Percentiles rank a stretch among this genome's conserved stretches.
phyloP scores from a whole-genome alignment of 2,888 invertebrate genomes.

The Drosophila pseudotalamancana region DNA sequence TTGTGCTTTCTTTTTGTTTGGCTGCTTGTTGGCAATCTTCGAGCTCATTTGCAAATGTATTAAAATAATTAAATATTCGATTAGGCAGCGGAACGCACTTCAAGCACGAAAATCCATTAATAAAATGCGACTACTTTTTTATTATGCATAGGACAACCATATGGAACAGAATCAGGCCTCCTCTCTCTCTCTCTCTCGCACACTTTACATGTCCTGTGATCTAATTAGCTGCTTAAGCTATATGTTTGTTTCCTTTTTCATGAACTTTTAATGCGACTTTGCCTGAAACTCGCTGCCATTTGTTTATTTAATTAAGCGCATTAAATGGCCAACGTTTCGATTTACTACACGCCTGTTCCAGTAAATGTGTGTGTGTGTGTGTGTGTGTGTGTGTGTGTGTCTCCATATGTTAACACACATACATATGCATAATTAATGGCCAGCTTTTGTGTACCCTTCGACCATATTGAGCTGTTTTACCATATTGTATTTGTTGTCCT shows the following conservation, averaged over 20 bases:
- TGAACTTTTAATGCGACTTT: conserved; percentile 52
- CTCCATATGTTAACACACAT: conserved; percentile 57
- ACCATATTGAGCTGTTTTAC: conserved; percentile 45
- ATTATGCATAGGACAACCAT: conserved; percentile 15
- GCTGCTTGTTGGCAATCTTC: conserved; percentile 49
- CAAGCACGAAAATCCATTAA: conserved; percentile 39
- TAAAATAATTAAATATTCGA: conserved; percentile 77
- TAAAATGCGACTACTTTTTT: conserved; percentile 10
- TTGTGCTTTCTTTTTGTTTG: conserved; percentile 31
- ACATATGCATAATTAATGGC: conserved; percentile 71
- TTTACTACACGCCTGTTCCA: conserved; percentile 10
- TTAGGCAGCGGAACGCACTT: conserved; percentile 41
- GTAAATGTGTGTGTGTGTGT: background rate
- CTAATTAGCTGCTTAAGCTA: conserved; percentile 24
- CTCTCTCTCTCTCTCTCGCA: no score
- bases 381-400: conserved; percentile 5
- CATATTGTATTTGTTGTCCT: conserved; percentile 47
- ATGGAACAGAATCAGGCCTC: no score
- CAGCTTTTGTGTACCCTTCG: conserved; percentile 40
- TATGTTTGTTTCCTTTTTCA: conserved; percentile 43
- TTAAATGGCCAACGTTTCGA: conserved; percentile 57
- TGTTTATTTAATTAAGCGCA: conserved; percentile 79
- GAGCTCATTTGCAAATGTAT: conserved; percentile 57
- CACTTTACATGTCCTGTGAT: conserved; percentile 2
- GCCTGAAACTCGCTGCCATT: conserved; percentile 56